Conservation (phyloP, 2,888 invertebrate species). For the Electrophaes corylata region DNA sequence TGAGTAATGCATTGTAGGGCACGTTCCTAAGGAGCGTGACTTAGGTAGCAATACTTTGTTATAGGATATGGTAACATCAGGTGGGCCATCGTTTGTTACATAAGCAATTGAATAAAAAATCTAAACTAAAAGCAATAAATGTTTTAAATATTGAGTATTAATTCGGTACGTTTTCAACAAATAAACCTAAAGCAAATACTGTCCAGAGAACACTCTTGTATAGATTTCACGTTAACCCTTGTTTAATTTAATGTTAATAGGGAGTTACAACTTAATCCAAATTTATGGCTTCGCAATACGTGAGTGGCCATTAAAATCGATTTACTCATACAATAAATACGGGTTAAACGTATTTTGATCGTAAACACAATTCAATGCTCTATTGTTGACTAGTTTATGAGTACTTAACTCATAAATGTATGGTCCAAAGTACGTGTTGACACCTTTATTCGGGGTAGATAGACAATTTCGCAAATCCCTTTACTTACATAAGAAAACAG, state of each 20-base stretch:
- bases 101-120: no score
- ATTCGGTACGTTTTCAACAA: neutral
- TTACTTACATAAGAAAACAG: neutral
- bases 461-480: neutral
- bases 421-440: neutral
- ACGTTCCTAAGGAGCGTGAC: no score
- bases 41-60: no score
- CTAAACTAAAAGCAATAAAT: no score
- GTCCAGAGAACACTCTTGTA: neutral
- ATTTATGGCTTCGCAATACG: conserved; percentile 14
- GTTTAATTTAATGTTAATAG: conserved; percentile 31
- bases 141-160: no score
- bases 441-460: neutral
- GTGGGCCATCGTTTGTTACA: no score
- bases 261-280: conserved; percentile 22
- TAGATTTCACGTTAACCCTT: conserved; percentile 6
- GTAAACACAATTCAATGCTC: neutral
- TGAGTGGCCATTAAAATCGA: conserved; percentile 34
- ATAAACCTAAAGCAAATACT: neutral
- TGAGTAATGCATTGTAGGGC: no score
- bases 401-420: neutral
- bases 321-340: conserved; percentile 15
- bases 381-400: conserved; percentile 1
- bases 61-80: no score
- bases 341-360: neutral